Base-by-base conservation (phyloP, 2,797 vertebrate genomes). In the Dallia pectoralis region DNA sequence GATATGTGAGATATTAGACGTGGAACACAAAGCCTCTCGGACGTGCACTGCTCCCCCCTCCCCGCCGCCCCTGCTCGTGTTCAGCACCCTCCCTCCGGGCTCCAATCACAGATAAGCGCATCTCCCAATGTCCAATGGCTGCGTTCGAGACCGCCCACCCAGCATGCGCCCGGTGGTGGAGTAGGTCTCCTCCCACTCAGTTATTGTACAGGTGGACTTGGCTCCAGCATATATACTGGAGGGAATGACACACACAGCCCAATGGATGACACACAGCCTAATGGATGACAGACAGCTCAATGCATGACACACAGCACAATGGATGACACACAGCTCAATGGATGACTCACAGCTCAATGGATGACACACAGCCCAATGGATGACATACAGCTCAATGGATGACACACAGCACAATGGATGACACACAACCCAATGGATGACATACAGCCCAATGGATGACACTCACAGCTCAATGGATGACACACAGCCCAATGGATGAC, bases 1-100 rank as follows among this genome's bases (percentile, higher is more conserved):
- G 92, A 93, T 92, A 92, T 85, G 88, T 87, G 87, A 90, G 92
- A 91, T 91, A 92, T 93, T 93, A 91, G 92, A 88, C 89, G 87
- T 89, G 79, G 78, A 93, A 91, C 94, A 95, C 93, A 94, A 29
- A 94, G 93, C 91, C 92, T 93, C 87, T 93, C 87, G 82, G 74
- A 89, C 89, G 84, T 84, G 81, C 81, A 83, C 78, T 76, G 81
- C 87, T 81, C 87, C 88, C 86, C 83, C 90, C 81, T 82, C 78
- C 76, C 81, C 87, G 81, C 87, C 88, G 86, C 83, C 90, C 91
- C 84, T 69, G 74, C 72, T 78, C 76, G 68, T 81, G 77, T 81
- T 87, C 76, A 44, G 62, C 29, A 63, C 59, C 71, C 79, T 81
- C 83, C 90, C 79, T 74, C 84, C 74, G 51, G 74, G 79, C 25